Evolutionary conservation across 2,888 invertebrate species (phyloP), one percentile per base, ranked within the genome.

Genomic region (Odontocolon sp.): DNA sequence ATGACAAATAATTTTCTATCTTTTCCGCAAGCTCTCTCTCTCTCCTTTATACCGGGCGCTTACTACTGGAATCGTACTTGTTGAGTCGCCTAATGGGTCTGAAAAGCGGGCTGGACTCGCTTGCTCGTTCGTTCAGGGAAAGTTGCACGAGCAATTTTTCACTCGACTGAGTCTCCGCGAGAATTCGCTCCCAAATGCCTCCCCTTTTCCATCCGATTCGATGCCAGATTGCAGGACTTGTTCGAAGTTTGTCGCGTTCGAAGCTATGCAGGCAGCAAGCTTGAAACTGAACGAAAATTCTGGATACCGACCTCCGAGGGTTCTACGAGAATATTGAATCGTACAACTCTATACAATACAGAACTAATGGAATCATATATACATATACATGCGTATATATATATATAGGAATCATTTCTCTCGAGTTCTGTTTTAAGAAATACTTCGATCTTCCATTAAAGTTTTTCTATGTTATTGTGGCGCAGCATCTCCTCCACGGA

Each of bases 161-260:
- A 88, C 88, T 87, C 84, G 85, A 84, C 82, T 84, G 87, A 86
- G 87, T 87, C 85, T 61, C 36, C 57, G 45, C 66, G 59, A 57
- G 66, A 61, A 71, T 67, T 28, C 56, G 28, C 59, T 47, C 21
- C 40, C 8, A 47, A 63, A 33, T 21, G 8, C 61, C 33, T 26
- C 14, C 1, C 26, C 47, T 57, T 57, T 14, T 28, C 57, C 33
- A 42, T 33, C 54, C 83, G 80, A 88, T 86, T 86, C 84, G 88
- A 87, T 87, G 87, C 85, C 84, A 87, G 87, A 88, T 88, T 88
- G 86, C 87, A 75, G 84, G 84, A 87, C 86, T 87, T 86, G 87
- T 87, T 86, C 83, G 74, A 88, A 89, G 84, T 88, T 89, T 83
- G 83, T 84, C 84, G 82, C 83, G 38, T 54, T 66, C 42, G 23